Evolutionary conservation across 2,888 invertebrate genomes (phyloP).

Genomic region (Dryocosmus kuriphilus): DNA sequence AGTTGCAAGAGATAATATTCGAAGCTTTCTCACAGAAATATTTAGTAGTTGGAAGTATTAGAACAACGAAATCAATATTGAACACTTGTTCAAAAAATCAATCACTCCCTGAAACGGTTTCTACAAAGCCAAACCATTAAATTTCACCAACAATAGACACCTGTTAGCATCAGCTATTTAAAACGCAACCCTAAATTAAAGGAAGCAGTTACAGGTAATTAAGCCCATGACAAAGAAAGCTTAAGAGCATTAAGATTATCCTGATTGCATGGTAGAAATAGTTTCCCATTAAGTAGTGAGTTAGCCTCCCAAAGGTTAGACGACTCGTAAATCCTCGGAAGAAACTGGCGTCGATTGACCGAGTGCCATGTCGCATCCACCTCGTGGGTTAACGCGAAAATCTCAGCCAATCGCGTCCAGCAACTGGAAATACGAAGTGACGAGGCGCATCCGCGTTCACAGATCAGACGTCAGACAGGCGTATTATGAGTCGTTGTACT

Average conservation of each 20-base stretch:
- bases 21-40: too few species aligned
- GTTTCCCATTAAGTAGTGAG: slow-evolving; percentile 36
- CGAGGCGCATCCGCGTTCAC: slow-evolving; percentile 50
- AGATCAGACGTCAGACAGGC: slow-evolving; percentile 56
- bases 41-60: too few species aligned
- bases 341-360: slow-evolving; percentile 37
- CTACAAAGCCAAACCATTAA: neutral
- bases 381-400: slow-evolving; percentile 47
- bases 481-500: slow-evolving; percentile 61
- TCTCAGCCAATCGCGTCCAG: slow-evolving; percentile 49
- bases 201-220: slow-evolving; percentile 32
- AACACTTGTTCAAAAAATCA: too few species aligned
- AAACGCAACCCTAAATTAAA: neutral
- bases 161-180: slow-evolving; percentile 22
- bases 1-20: neutral
- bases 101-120: neutral
- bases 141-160: slow-evolving; percentile 16
- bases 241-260: slow-evolving; percentile 25
- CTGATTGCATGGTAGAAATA: slow-evolving; percentile 33
- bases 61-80: too few species aligned
- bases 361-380: slow-evolving; percentile 47
- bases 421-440: slow-evolving; percentile 46
- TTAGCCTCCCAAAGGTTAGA: slow-evolving; percentile 46
- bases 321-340: slow-evolving; percentile 47
- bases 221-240: slow-evolving; percentile 20